Evolutionary conservation across 2,888 invertebrate species (phyloP), one percentile per base, ranked within the genome.

Genomic region (Lycia hirtaria): DNA sequence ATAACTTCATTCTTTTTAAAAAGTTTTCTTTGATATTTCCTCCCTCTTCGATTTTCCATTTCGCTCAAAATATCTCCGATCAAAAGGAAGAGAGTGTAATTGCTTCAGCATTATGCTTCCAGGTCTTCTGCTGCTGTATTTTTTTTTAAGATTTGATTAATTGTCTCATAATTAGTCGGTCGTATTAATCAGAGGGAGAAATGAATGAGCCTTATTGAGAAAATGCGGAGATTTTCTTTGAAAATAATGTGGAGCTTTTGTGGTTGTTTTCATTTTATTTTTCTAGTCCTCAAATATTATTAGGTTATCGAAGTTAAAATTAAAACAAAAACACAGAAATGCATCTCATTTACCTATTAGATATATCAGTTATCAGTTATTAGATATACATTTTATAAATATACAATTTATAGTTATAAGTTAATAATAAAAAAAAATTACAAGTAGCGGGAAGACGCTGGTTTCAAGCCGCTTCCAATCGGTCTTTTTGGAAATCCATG

Each of bases 21-120:
- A 82, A 77, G 67, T 71, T 72, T 76, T 72, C 85, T 89, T 89
- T 88, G 86, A 88, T 83, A 84, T 81, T 77, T 74, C 52, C 76
- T 76, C 74, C 52, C 75, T 73, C 76, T 71, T 71, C 78, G 80
- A 81, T 81, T 85, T 83, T 47, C 47, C 54, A 80, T 81, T 85
- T 83, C 82, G 85, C 88, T 88, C 87, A 87, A 83, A 84, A 80
- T 80, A 82, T 80, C 76, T 49, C 35, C 72, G 68, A 71, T 69
- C 75, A 80, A 78, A 82, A 79, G 80, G 71, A 73, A 76, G 76
- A 74, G 83, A 88, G 81, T 78, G 83, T 87, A 87, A 88, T 89
- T 85, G 82, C 78, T 76, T 75, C 62, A 63, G 80, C 75, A 87
- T 88, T 88, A 87, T 85, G n/a, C n/a, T 84, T 77, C 71, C 73